Conservation (phyloP, 2,797 vertebrate genomes). For the Sebastes variabilis region DNA sequence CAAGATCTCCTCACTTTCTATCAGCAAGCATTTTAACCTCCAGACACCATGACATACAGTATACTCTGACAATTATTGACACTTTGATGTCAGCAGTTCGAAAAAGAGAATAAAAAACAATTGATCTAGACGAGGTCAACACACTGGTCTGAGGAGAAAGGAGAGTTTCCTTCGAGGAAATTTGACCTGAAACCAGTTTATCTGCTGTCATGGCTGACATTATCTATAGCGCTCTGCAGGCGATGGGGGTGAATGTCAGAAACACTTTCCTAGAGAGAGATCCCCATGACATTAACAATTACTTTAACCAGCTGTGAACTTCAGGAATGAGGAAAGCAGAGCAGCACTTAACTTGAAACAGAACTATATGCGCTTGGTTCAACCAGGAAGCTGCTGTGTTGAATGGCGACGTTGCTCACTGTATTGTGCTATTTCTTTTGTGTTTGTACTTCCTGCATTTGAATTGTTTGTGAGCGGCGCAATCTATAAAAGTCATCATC, state of each 20-base stretch:
- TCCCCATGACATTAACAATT: slow-evolving; percentile 41
- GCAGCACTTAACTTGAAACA: slow-evolving; percentile 3
- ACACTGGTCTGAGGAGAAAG: not conserved
- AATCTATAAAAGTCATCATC: slow-evolving; percentile 30
- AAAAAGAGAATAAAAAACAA: slow-evolving; percentile 8
- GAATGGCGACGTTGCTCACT: not conserved
- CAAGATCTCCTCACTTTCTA: not conserved
- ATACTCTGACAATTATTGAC: not conserved
- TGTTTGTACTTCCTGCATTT: slow-evolving; percentile 34
- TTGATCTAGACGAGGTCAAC: slow-evolving; percentile 29
- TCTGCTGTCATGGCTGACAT: slow-evolving; percentile 37
- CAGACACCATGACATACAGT: not conserved
- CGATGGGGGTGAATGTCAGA: slow-evolving; percentile 32
- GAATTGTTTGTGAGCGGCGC: slow-evolving; percentile 13
- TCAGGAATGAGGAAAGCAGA: slow-evolving; percentile 35
- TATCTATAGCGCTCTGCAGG: slow-evolving; percentile 18
- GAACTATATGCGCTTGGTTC: not conserved
- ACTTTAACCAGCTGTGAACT: slow-evolving; percentile 43
- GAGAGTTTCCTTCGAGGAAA: not conserved
- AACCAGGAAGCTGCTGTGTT: slow-evolving; percentile 28
- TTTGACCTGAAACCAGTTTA: slow-evolving; percentile 21
- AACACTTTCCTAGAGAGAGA: slow-evolving; percentile 20
- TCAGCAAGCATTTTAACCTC: not conserved
- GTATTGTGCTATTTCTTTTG: slow-evolving; percentile 15
- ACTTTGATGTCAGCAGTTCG: not conserved